Evolutionary conservation across 2,797 vertebrate genomes (phyloP).

Genomic region (Acanthiza pusilla): DNA sequence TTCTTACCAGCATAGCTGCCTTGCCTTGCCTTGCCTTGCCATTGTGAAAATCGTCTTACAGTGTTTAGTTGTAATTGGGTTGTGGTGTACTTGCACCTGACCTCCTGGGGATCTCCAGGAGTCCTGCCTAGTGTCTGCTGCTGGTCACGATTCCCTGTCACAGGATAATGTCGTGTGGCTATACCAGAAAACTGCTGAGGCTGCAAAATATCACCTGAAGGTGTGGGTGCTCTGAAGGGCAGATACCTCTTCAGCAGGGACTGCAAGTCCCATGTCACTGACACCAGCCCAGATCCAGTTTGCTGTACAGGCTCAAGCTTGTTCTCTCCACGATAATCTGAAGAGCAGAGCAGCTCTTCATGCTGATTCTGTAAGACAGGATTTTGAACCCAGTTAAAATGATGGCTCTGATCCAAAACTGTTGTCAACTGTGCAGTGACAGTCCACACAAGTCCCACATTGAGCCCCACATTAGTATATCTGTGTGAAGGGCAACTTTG

Average conservation of each 20-base stretch:
- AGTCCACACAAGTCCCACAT: neutral
- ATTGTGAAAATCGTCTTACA: neutral
- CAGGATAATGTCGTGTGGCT: fast-evolving
- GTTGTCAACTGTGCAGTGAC: neutral
- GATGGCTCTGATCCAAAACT: neutral
- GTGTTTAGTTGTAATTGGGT: neutral
- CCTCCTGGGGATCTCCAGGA: neutral
- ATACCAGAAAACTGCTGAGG: neutral
- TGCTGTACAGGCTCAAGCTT: neutral
- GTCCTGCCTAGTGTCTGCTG: neutral
- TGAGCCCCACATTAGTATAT: neutral
- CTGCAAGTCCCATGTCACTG: neutral
- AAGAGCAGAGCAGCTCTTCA: neutral
- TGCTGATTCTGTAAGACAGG: neutral
- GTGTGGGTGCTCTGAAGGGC: neutral
- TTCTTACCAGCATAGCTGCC: neutral
- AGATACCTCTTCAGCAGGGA: neutral
- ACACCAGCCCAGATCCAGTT: neutral
- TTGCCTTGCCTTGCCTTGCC: neutral
- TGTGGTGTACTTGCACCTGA: neutral
- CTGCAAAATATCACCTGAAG: neutral
- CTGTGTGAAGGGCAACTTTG: slow-evolving; percentile 22
- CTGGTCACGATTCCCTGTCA: neutral
- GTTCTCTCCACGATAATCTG: neutral
- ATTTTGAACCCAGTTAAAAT: slow-evolving; percentile 17